phyloP scores from a whole-genome alignment of 2,113 vertebrate species.

The Scytalopus superciliaris region DNA sequence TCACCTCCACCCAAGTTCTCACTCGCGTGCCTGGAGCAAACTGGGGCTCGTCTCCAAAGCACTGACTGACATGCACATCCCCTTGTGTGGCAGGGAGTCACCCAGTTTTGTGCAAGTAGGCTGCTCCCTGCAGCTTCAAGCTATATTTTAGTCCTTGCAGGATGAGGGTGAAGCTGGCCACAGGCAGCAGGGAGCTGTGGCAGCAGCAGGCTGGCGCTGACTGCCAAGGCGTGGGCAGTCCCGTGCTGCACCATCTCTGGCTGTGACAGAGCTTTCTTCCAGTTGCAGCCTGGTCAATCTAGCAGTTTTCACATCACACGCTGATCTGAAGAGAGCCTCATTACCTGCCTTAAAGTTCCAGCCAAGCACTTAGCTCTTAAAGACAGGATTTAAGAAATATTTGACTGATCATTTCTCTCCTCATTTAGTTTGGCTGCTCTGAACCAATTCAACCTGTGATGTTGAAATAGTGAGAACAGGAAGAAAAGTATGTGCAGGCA shows the following conservation, averaged over 20 bases:
- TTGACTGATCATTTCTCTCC: constrained; percentile 72
- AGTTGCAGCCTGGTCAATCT: constrained; percentile 63
- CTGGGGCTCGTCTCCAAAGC: neutral
- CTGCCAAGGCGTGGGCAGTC: neutral
- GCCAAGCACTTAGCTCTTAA: constrained; percentile 67
- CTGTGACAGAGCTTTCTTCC: constrained; percentile 48
- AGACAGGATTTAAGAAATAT: constrained; percentile 68
- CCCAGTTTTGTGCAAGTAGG: neutral
- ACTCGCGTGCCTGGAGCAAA: neutral
- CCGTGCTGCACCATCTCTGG: rapidly evolving
- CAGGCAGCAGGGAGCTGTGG: neutral
- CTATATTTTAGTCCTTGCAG: neutral
- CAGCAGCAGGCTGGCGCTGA: neutral
- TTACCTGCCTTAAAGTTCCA: constrained; percentile 68
- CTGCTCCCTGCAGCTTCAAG: neutral
- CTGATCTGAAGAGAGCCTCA: constrained; percentile 69
- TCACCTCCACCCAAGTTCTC: neutral
- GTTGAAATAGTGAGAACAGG: constrained; percentile 41
- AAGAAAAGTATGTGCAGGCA: constrained; percentile 1
- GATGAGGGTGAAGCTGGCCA: neutral
- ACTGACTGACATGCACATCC: neutral
- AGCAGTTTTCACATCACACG: constrained; percentile 65
- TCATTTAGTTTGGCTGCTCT: constrained; percentile 72
- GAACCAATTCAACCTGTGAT: constrained; percentile 68
- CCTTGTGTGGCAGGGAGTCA: neutral